phyloP scores from a whole-genome alignment of 2,888 invertebrate genomes.

The Agrotis segetum region DNA sequence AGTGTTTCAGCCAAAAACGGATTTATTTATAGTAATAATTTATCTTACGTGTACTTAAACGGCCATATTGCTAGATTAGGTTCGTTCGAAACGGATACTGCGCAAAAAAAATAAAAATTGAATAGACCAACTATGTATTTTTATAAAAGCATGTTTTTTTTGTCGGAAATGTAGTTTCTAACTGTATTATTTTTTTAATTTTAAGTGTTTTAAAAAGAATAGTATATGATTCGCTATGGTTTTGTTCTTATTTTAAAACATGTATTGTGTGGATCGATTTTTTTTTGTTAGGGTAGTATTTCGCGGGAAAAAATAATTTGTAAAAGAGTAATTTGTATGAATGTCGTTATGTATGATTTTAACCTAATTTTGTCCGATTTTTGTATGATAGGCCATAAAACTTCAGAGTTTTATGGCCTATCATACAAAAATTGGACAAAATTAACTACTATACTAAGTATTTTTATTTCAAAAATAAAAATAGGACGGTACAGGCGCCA shows the following conservation, averaged over 20 bases:
- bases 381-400: neutral
- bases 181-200: slow-evolving; percentile 28
- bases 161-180: slow-evolving; percentile 48
- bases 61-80: neutral
- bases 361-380: neutral
- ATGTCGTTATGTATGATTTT: neutral
- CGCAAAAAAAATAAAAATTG: slow-evolving; percentile 15
- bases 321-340: neutral
- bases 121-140: slow-evolving; percentile 42
- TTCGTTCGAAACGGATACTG: neutral
- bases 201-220: slow-evolving; percentile 41
- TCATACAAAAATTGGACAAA: no score
- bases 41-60: neutral
- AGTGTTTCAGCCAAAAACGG: slow-evolving; percentile 28
- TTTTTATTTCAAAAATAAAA: no score
- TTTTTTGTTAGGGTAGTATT: slow-evolving; percentile 15
- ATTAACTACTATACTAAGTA: neutral
- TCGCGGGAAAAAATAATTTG: neutral
- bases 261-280: slow-evolving; percentile 14
- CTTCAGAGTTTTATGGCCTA: no score
- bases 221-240: slow-evolving; percentile 14
- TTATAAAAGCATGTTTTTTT: slow-evolving; percentile 52
- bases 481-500: no score
- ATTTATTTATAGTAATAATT: slow-evolving; percentile 13
- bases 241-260: slow-evolving; percentile 25